These are phyloP conservation scores for Drosophila ficusphila DNA, from an alignment of 1,140 invertebrate species.

Conservation along the genomic window DNA sequence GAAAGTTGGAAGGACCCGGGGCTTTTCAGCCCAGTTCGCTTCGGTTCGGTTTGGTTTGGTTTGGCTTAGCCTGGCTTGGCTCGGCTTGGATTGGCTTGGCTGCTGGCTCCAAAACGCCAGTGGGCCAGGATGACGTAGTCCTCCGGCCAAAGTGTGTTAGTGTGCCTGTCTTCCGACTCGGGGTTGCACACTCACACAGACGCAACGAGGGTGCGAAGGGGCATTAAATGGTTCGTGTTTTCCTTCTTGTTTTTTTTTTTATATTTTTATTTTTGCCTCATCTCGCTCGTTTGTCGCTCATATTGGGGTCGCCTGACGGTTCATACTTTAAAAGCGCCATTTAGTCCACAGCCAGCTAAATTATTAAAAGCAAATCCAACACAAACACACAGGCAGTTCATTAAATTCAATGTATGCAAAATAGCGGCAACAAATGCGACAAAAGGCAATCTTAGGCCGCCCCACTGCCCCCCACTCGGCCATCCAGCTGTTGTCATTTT, in stretches of 20 bases:
- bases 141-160: slow-evolving; percentile 69
- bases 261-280: slow-evolving; percentile 41
- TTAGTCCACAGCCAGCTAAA: slow-evolving; percentile 67
- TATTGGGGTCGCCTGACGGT: slow-evolving; percentile 70
- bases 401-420: slow-evolving; percentile 78
- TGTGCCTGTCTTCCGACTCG: slow-evolving; percentile 58
- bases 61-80: background rate
- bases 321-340: slow-evolving; percentile 77
- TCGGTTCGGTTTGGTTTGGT: slow-evolving; percentile 19
- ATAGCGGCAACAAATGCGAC: slow-evolving; percentile 66
- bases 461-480: background rate
- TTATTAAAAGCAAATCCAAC: slow-evolving; percentile 75
- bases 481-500: slow-evolving; percentile 65
- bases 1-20: slow-evolving; percentile 34
- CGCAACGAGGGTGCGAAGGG: slow-evolving; percentile 34
- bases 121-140: slow-evolving; percentile 77
- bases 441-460: slow-evolving; percentile 33
- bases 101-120: slow-evolving; percentile 21
- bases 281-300: slow-evolving; percentile 27
- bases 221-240: slow-evolving; percentile 73
- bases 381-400: slow-evolving; percentile 55
- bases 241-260: slow-evolving; percentile 27
- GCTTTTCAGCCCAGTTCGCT: slow-evolving; percentile 22
- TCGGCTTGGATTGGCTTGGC: slow-evolving; percentile 4
- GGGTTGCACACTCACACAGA: slow-evolving; percentile 58